Percentiles rank a stretch among this genome's conserved stretches.
Evolutionary conservation across 2,888 invertebrate genomes (phyloP).

Genomic region (Lasioglossum leucozonium): DNA sequence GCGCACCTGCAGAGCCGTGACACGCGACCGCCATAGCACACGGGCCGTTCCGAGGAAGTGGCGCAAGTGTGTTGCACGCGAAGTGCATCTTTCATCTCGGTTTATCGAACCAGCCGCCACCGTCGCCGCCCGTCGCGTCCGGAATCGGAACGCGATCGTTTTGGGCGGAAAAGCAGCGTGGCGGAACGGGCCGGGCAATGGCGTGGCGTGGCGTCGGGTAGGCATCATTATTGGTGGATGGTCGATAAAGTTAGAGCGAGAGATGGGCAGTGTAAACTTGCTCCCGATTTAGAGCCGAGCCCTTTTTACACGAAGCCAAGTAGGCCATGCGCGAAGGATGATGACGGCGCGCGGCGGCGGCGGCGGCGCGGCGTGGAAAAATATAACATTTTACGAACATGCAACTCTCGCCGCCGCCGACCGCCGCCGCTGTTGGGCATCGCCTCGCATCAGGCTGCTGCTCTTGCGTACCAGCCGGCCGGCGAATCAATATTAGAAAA

Average conservation of each 20-base stretch:
- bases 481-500: constrained; percentile 65
- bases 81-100: constrained; percentile 36
- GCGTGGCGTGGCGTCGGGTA: constrained; percentile 40
- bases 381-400: constrained; percentile 69
- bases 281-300: constrained; percentile 79
- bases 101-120: neutral
- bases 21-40: constrained; percentile 5
- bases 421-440: constrained; percentile 33
- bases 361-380: constrained; percentile 62
- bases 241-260: constrained; percentile 70
- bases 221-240: constrained; percentile 66
- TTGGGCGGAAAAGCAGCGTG: constrained; percentile 39
- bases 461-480: constrained; percentile 38
- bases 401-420: no score
- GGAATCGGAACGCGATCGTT: constrained; percentile 36
- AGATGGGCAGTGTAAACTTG: constrained; percentile 73
- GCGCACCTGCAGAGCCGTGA: constrained; percentile 11
- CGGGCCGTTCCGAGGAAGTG: neutral
- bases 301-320: constrained; percentile 75
- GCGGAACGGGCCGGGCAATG: constrained; percentile 34
- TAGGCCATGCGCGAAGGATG: constrained; percentile 73
- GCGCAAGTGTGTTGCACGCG: constrained; percentile 8
- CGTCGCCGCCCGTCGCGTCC: neutral
- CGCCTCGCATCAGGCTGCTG: constrained; percentile 31
- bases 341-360: constrained; percentile 29